Evolutionary conservation across 1,140 invertebrate genomes (phyloP), one percentile per base, ranked within the genome.

Genomic region (Lasioglossum albipes): DNA sequence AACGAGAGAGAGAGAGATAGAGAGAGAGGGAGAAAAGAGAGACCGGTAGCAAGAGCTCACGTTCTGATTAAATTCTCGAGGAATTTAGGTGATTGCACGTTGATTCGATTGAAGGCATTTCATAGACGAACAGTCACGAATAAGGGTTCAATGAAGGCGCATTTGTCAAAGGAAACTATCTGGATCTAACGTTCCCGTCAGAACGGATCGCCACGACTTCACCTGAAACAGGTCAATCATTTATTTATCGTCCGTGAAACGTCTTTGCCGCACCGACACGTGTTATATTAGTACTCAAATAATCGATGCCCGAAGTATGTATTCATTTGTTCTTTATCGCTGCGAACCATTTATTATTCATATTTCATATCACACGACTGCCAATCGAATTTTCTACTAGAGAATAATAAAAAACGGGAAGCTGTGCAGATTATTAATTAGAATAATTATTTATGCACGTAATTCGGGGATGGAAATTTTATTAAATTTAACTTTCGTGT

Each of bases 101-200:
- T 88, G 87, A 90, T 90, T 90, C 86, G 85, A 90, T 89, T 89
- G 82, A 89, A 90, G 85, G 87, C 86, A 89, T 90, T 90, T 89
- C 85, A 90, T 90, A 90, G 88, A 83, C 81, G 86, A 89, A 85
- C 85, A 87, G 83, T 82, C 88, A 89, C 88, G 86, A 85, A 89
- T 88, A 90, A 89, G 87, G 84, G 81, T 84, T 73, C 89, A 89
- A 90, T 89, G 87, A 89, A 84, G 87, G 78, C 86, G 79, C 87
- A 86, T 89, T 89, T 89, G 84, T 86, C 86, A 78, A 75, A 77
- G 77, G 85, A 84, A 87, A 87, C 86, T 87, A 86, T 79, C 79
- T 52, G 45, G 80, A 83, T 79, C 82, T 84, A 86, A 87, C 79
- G 79, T 67, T 61, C 59, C 62, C 45, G 71, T 62, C 49, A 22